A percentile compares a stretch with the other conserved stretches of the same genome.
Conservation (phyloP, 1,140 invertebrate genomes). For the Drosophila ohnishii region DNA sequence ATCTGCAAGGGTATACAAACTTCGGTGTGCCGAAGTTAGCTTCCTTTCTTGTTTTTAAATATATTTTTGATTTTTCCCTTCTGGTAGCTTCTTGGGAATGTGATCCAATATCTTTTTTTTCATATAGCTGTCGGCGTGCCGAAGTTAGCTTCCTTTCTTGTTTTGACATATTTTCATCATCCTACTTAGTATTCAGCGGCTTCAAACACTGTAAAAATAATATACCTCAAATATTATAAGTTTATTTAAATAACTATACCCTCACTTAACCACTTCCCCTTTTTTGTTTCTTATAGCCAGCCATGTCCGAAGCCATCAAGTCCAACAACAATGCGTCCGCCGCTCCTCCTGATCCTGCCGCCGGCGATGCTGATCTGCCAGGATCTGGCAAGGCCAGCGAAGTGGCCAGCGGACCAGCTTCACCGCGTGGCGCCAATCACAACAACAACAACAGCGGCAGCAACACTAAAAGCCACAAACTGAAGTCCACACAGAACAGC, state of each 20-base stretch:
- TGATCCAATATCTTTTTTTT: too few species aligned
- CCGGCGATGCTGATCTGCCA: conserved; percentile 11
- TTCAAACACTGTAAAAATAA: too few species aligned
- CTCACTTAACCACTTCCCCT: background rate
- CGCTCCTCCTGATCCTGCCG: conserved; percentile 16
- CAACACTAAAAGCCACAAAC: conserved; percentile 51
- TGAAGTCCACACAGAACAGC: conserved; percentile 76
- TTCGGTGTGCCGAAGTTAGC: too few species aligned
- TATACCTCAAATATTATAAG: background rate
- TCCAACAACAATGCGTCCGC: conserved; percentile 65
- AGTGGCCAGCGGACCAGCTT: conserved; percentile 16
- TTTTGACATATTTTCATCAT: too few species aligned
- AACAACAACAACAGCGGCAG: conserved; percentile 56
- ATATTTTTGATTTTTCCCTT: too few species aligned
- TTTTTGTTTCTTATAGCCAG: conserved; percentile 20
- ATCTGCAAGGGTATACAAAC: too few species aligned
- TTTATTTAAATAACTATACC: background rate
- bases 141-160: too few species aligned
- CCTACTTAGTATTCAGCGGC: too few species aligned
- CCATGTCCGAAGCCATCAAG: conserved; percentile 63
- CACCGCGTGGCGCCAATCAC: conserved; percentile 52
- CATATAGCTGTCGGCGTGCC: too few species aligned
- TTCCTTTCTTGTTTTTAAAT: too few species aligned
- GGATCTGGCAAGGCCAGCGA: conserved; percentile 20
- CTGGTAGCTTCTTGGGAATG: too few species aligned